Conservation (phyloP, 2,888 invertebrate genomes). For the Metellina segmentata region DNA sequence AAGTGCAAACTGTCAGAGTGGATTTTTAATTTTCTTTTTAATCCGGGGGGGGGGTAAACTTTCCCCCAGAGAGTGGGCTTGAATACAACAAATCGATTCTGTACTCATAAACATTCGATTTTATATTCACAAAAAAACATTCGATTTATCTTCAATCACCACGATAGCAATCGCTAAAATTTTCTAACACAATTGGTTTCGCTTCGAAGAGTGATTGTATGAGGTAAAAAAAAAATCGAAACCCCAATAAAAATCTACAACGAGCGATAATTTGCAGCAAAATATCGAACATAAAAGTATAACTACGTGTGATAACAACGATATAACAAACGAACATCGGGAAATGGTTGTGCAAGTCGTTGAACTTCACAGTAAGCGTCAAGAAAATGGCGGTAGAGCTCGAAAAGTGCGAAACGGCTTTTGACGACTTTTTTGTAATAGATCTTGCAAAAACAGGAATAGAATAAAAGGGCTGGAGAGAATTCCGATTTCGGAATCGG, state of each 20-base stretch:
- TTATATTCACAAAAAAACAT: too few species aligned
- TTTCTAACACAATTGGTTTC: background rate
- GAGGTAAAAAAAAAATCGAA: background rate
- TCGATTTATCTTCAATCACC: too few species aligned
- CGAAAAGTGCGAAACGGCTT: constrained; percentile 24
- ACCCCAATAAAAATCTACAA: constrained; percentile 3
- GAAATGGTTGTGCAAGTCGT: background rate
- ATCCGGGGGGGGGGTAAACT: too few species aligned
- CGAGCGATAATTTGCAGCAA: background rate
- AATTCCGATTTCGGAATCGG: background rate
- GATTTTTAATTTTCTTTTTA: too few species aligned
- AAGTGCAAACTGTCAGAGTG: too few species aligned
- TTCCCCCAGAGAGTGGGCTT: too few species aligned
- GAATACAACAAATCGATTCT: too few species aligned
- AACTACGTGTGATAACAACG: background rate
- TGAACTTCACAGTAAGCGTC: constrained; percentile 20
- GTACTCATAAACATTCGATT: too few species aligned
- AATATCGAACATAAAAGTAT: constrained; percentile 13
- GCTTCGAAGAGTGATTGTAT: background rate
- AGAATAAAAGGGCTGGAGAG: constrained; percentile 18
- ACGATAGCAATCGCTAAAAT: background rate
- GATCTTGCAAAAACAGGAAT: background rate
- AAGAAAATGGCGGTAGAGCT: constrained; percentile 16
- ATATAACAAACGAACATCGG: constrained; percentile 8
- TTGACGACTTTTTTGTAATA: constrained; percentile 16